Percentiles rank a stretch among this genome's conserved stretches.
Conservation (phyloP, 2,113 vertebrate species). For the Synodontis membranacea region DNA sequence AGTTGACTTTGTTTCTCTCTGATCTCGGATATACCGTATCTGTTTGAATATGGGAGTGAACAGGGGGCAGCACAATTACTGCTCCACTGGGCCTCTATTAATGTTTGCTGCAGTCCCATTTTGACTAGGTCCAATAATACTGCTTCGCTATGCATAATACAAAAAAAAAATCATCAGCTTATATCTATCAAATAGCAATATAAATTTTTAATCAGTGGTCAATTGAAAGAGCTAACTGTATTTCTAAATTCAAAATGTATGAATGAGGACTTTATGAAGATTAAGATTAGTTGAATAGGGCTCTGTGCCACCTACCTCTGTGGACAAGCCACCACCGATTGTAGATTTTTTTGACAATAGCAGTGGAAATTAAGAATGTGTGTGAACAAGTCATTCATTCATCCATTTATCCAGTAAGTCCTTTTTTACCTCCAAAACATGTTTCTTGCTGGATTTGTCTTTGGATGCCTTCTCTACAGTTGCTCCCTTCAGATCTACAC, state of each 20-base stretch:
- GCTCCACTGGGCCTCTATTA: too few species aligned
- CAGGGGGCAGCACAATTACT: too few species aligned
- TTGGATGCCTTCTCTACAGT: constrained; percentile 88
- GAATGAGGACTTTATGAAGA: neutral
- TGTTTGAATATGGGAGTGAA: too few species aligned
- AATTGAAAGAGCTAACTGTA: neutral
- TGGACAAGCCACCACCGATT: neutral
- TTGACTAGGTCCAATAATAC: neutral
- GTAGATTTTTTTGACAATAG: neutral
- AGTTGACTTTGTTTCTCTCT: too few species aligned
- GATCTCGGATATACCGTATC: too few species aligned
- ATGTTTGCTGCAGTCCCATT: too few species aligned
- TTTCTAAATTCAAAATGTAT: neutral
- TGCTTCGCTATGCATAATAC: neutral
- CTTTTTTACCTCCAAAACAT: constrained; percentile 87
- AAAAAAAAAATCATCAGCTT: neutral
- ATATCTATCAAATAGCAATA: neutral
- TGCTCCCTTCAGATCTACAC: constrained; percentile 88
- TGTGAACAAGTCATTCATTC: neutral
- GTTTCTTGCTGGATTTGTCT: constrained; percentile 97
- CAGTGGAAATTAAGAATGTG: neutral
- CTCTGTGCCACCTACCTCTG: neutral
- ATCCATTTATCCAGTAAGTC: neutral
- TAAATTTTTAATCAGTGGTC: neutral
- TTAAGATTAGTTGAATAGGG: neutral